Conservation (phyloP, 1,140 invertebrate genomes). For the Coenobita brevimanus region DNA sequence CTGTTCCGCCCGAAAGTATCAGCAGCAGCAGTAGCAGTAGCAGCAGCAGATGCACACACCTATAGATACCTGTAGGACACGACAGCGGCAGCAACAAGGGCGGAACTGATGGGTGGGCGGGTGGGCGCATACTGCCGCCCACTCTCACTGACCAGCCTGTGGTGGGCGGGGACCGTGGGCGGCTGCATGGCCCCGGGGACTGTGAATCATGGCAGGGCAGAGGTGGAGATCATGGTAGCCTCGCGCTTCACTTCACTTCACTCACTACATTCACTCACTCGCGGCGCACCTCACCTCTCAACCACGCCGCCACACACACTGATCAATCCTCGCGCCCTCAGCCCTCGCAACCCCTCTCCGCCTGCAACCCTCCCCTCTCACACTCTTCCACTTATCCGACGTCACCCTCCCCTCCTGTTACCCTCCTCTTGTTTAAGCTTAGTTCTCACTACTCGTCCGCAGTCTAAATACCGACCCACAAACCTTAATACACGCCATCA, state of each 20-base stretch:
- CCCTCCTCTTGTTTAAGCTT: no score
- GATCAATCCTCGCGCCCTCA: no score
- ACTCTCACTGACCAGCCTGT: constrained; percentile 59
- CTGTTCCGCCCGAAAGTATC: constrained; percentile 20
- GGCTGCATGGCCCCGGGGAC: constrained; percentile 62
- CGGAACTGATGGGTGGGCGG: constrained; percentile 56
- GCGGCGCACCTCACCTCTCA: constrained; percentile 37
- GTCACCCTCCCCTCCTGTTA: no score
- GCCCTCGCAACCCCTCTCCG: no score
- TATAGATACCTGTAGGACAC: constrained; percentile 43
- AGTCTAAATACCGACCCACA: no score
- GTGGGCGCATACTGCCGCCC: constrained; percentile 62
- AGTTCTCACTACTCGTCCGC: no score
- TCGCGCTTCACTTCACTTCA: not conserved
- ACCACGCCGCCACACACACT: constrained; percentile 45
- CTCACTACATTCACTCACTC: constrained; percentile 36
- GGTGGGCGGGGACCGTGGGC: constrained; percentile 52
- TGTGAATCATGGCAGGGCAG: constrained; percentile 60
- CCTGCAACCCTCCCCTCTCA: no score
- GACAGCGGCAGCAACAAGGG: constrained; percentile 56
- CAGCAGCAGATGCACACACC: constrained; percentile 57
- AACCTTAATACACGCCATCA: no score
- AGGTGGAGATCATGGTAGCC: constrained; percentile 20
- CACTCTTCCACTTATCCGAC: no score
- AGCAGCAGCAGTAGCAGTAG: constrained; percentile 38